These are phyloP conservation scores for Spilarctia lutea DNA, from an alignment of 2,888 invertebrate species.

Conservation along the genomic window DNA sequence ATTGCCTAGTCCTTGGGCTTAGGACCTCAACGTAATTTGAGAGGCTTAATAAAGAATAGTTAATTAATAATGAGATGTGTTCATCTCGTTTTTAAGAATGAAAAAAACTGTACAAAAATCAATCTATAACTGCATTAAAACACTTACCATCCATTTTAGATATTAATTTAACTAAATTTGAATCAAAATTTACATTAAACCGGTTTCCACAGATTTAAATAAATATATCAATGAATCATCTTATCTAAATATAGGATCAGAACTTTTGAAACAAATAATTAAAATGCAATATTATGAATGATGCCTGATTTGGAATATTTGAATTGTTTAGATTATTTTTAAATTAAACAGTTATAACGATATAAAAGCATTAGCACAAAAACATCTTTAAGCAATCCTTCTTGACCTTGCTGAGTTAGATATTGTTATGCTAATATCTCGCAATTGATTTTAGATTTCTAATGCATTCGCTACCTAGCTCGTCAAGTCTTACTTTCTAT, in stretches of 20 bases:
- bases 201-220: neutral
- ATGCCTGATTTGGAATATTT: neutral
- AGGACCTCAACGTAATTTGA: too few relatives aligned
- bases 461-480: neutral
- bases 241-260: neutral
- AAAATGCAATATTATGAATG: neutral
- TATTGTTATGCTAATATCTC: neutral
- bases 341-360: neutral
- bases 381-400: neutral
- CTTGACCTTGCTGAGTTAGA: neutral
- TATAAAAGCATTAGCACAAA: neutral
- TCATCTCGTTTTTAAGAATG: too few relatives aligned
- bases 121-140: neutral
- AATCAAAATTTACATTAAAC: too few relatives aligned
- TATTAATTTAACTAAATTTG: too few relatives aligned
- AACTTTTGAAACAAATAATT: neutral
- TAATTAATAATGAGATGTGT: too few relatives aligned
- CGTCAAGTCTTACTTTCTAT: neutral
- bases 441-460: neutral
- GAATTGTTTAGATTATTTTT: neutral
- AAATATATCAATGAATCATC: slow-evolving; percentile 5
- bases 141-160: too few relatives aligned
- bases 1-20: too few relatives aligned
- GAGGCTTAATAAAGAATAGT: too few relatives aligned
- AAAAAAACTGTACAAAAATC: neutral